Evolutionary conservation across 2,888 invertebrate species (phyloP), one percentile per base, ranked within the genome.

Genomic region (Cheilosia pagana): DNA sequence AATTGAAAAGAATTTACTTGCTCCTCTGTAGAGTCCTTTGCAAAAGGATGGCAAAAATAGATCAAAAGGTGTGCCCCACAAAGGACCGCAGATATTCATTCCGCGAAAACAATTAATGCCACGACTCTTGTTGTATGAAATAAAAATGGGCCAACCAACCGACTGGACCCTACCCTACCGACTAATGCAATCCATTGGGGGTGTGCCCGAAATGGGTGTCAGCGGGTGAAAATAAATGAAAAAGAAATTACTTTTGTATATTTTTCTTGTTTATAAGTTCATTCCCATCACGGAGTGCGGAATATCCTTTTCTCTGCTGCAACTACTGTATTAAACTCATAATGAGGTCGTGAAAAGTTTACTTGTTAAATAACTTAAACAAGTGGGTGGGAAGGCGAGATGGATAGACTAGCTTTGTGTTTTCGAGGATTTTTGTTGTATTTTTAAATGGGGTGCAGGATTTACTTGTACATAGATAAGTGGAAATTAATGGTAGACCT

Each of bases 281-380:
- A 53, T 55, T 53, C 39, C 41, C 50, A 45, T 35, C 21, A 19
- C 52, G 59, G 21, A 35, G 62, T 57, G 31, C 12, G 48, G 75
- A 85, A 76, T 35, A 35, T 85, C 79, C 76, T 85, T 81, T 71
- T 67, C 59, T 71, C 55, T 67, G 57, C 55, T 71, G 62, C 60
- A 71, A 62, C 78, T 67, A 62, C 74, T 75, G 76, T 76, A 81
- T 72, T 85, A 85, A 85, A 81, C 75, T 81, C 81, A 68, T 85
- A 85, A 85, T 85, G 85, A 85, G 85, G 79, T 85, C 75, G 67
- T 71, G 71, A 76, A 82, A 83, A 79, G 74, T 79, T 71, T 85
- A 71, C 76, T 85, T 79, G 67, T 71, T 71, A 65, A 76, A 76
- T 75, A 76, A 63, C 57, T 79, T 79, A 57, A 77, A 48, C 23